Conservation (phyloP, 2,113 vertebrate genomes). For the Hyperoodon ampullatus region DNA sequence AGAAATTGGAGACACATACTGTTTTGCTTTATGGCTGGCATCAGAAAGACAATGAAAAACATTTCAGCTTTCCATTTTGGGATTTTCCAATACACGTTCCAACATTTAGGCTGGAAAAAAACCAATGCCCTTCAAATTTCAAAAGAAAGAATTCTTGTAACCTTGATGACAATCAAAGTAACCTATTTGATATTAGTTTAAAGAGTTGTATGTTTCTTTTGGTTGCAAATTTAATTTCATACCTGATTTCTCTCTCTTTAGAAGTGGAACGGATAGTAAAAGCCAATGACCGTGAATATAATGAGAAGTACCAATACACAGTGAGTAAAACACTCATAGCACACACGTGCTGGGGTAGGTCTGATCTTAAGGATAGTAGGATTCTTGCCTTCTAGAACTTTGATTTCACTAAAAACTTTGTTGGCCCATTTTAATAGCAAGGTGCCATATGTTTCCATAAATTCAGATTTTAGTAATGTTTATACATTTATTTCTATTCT, state of each 20-base stretch:
- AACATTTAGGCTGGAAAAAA: constrained; percentile 59
- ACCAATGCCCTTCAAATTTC: constrained; percentile 37
- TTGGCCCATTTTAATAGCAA: neutral
- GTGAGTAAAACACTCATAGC: constrained; percentile 83
- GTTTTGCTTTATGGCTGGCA: constrained; percentile 58
- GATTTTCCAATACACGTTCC: constrained; percentile 42
- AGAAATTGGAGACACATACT: constrained; percentile 45
- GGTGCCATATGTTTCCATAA: neutral
- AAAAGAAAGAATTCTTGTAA: constrained; percentile 62
- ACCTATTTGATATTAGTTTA: constrained; percentile 44
- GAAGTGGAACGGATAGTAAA: constrained; percentile 91
- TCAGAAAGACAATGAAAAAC: constrained; percentile 50
- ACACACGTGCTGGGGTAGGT: neutral
- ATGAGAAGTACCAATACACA: constrained; percentile 90
- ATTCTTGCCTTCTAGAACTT: neutral
- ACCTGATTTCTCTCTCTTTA: constrained; percentile 75
- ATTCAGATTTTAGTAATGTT: neutral
- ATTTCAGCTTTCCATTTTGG: constrained; percentile 58
- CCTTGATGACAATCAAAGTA: constrained; percentile 49
- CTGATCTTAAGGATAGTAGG: neutral
- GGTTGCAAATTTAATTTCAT: constrained; percentile 50
- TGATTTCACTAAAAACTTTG: neutral
- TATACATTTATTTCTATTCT: neutral
- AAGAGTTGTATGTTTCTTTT: constrained; percentile 45
- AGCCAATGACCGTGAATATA: constrained; percentile 91